Percentiles rank a stretch among this genome's conserved stretches.
Evolutionary conservation across 2,888 invertebrate species (phyloP).

Genomic region (Volucella inanis): DNA sequence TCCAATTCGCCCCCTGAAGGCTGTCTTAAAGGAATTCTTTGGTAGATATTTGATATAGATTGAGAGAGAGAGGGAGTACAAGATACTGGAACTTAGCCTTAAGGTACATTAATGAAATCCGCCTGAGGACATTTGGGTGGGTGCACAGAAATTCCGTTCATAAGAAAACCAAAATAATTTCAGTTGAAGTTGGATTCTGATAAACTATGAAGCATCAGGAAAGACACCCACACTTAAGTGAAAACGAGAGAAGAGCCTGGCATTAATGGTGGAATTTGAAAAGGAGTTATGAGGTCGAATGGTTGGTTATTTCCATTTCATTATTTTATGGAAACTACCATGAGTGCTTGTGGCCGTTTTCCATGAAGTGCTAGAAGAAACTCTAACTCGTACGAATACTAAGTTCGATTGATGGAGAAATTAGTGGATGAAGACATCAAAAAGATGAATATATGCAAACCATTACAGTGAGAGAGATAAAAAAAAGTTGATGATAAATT

Average conservation of each 20-base stretch:
- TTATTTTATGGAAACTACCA: conserved; percentile 37
- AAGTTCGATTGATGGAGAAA: too few relatives aligned
- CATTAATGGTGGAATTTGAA: conserved; percentile 7
- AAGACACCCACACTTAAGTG: conserved; percentile 8
- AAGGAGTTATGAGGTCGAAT: conserved; percentile 29
- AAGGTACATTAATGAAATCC: conserved; percentile 60
- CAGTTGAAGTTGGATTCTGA: conserved; percentile 17
- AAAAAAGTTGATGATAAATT: too few relatives aligned
- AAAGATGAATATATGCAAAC: too few relatives aligned
- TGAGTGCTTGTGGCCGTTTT: background rate
- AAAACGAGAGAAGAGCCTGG: background rate
- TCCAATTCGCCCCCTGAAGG: conserved; percentile 60
- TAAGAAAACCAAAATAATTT: conserved; percentile 40
- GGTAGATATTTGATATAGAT: conserved; percentile 33
- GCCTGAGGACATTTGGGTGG: conserved; percentile 31
- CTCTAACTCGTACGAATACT: too few relatives aligned
- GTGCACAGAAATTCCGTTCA: conserved; percentile 51
- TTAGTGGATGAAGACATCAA: too few relatives aligned
- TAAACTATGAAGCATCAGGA: background rate
- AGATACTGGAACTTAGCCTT: conserved; percentile 29
- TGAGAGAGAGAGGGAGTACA: conserved; percentile 11
- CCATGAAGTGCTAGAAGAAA: too few relatives aligned
- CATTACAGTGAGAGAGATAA: too few relatives aligned
- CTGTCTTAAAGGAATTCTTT: conserved; percentile 66
- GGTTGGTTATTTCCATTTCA: conserved; percentile 39